Evolutionary conservation across 1,140 invertebrate species (phyloP).

Genomic region (Rhopalosiphum padi): DNA sequence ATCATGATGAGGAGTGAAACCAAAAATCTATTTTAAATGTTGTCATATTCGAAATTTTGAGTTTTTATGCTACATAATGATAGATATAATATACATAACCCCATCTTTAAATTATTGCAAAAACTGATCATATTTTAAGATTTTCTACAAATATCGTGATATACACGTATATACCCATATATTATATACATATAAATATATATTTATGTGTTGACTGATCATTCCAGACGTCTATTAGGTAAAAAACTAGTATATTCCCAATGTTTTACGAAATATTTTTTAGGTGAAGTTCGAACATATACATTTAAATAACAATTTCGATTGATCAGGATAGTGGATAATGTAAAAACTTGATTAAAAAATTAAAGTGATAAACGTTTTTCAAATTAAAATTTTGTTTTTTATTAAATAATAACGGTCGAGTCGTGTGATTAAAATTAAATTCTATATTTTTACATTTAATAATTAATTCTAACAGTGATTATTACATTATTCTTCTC

Average conservation of each 20-base stretch:
- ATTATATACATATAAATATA: no score
- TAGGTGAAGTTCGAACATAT: neutral
- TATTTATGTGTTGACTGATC: neutral
- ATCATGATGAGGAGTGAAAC: neutral
- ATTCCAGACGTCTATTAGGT: neutral
- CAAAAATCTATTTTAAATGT: neutral
- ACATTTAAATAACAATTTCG: no score
- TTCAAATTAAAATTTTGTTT: neutral
- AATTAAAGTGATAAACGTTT: no score
- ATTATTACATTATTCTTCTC: slow-evolving; percentile 1
- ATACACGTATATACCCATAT: no score
- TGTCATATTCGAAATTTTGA: neutral
- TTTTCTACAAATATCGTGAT: neutral
- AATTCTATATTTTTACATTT: neutral
- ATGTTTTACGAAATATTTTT: neutral
- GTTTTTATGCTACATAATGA: no score
- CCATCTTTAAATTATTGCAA: neutral
- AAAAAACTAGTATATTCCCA: neutral
- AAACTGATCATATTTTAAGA: neutral
- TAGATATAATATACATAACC: no score
- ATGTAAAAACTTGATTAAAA: no score
- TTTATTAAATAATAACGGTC: neutral
- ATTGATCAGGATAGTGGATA: no score
- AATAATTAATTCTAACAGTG: neutral
- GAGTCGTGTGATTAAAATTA: neutral